Base-by-base conservation (phyloP, 2,113 vertebrate species). In the Dasyornis broadbenti region DNA sequence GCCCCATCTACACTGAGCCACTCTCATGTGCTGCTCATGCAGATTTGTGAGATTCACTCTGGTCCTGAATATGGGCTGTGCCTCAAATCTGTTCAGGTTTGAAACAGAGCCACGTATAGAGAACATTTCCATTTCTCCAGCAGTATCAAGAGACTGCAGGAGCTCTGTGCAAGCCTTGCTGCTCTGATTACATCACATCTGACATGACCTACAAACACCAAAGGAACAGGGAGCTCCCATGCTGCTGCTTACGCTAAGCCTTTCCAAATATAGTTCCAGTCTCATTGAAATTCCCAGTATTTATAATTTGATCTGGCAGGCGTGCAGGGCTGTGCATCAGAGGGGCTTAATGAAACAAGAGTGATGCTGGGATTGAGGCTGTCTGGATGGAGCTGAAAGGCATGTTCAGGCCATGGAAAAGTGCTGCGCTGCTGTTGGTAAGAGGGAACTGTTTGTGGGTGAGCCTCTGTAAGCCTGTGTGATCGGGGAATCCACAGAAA, bases 221-320 rank as follows among this genome's bases (percentile, higher is more conserved):
- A 93, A 95, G 95, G 95, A 95, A 61, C 70, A 28, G 95, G 97
- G 95, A 97, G 96, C 96, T 92, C 97, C 96, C 93, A 92, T 91
- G 92, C 82, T 91, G 93, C 95, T 79, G 94, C 96, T 94, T 95
- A 94, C 90, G 39, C 90, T 97, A 93, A 97, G 95, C 97, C 91
- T 77, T 94, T 95, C 96, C 96, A 97, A 97, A 97, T 97, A 96
- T 97, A 97, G 96, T 96, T 91, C 91, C 94, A 87, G 95, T 85
- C 92, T 94, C 91, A 94, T 94, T 93, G 96, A 97, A 95, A 95
- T 96, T 94, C 95, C 94, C 84, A 72, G 95, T 77, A 94, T 96
- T 96, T 95, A 95, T 96, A 96, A 96, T 97, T 95, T 30, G 92
- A 96, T 95, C 94, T 96, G 97, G 95, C 96, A 95, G 95, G 94